Percentiles rank a stretch among this genome's conserved stretches.
phyloP scores from a whole-genome alignment of 2,113 vertebrate species.

The Pelmatolapia mariae region DNA sequence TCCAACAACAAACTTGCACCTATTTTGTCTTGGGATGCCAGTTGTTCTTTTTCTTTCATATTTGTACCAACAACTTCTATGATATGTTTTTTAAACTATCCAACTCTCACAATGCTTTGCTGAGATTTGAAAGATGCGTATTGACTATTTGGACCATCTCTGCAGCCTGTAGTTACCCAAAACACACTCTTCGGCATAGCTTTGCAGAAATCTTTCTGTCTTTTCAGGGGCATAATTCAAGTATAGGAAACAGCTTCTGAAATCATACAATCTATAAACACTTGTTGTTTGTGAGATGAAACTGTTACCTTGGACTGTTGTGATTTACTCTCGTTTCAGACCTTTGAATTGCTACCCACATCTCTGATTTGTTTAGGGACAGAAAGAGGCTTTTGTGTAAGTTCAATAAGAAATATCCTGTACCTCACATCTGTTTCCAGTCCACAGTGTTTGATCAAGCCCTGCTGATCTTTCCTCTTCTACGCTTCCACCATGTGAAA shows the following conservation, averaged over 20 bases:
- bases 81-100: background rate
- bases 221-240: background rate
- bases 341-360: background rate
- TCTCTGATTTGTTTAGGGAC: background rate
- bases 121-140: background rate
- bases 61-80: background rate
- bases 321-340: background rate
- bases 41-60: background rate
- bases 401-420: background rate
- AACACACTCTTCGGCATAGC: background rate
- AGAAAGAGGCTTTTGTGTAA: background rate
- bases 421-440: background rate
- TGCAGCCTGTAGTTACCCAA: background rate
- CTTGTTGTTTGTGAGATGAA: background rate
- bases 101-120: background rate
- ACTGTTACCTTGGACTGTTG: background rate
- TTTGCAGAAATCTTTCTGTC: background rate
- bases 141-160: background rate
- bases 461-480: background rate
- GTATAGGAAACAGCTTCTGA: background rate
- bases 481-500: background rate
- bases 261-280: background rate
- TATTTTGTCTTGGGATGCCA: background rate
- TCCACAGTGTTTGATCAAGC: background rate
- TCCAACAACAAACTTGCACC: background rate